Evolutionary conservation across 1,140 invertebrate species (phyloP).

Genomic region (Kradibia gibbosae): DNA sequence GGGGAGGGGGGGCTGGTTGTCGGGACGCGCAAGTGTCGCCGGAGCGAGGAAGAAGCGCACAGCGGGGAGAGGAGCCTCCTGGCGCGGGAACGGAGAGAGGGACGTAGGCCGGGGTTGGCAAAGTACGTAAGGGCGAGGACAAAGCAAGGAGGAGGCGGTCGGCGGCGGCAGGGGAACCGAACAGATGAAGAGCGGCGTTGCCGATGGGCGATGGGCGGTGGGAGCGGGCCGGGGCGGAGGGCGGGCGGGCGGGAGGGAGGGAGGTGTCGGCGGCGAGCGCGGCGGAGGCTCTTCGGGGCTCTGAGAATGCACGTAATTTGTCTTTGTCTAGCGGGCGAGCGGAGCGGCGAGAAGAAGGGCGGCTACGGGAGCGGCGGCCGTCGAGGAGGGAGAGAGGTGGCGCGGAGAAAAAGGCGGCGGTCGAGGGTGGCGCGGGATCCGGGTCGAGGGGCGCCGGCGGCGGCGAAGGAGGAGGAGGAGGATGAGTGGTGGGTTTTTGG

Average conservation of each 20-base stretch:
- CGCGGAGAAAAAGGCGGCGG: slow-evolving; percentile 45
- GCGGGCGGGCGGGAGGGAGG: slow-evolving; percentile 53
- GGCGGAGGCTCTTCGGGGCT: slow-evolving; percentile 66
- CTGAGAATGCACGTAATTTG: slow-evolving; percentile 74
- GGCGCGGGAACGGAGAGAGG: not conserved
- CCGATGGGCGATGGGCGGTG: too few species aligned
- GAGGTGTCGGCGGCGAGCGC: slow-evolving; percentile 45
- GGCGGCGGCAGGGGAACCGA: slow-evolving; percentile 51
- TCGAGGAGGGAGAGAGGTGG: slow-evolving; percentile 39
- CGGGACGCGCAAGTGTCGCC: slow-evolving; percentile 36
- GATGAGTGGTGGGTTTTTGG: not conserved
- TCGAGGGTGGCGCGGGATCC: slow-evolving; percentile 48
- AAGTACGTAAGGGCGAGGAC: slow-evolving; percentile 50
- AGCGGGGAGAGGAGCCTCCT: slow-evolving; percentile 39
- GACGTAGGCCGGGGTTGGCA: slow-evolving; percentile 9
- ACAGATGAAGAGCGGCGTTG: slow-evolving; percentile 41
- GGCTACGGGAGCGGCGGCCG: slow-evolving; percentile 48
- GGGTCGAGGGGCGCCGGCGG: slow-evolving; percentile 31
- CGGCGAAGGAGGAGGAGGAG: slow-evolving; percentile 47
- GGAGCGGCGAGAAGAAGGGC: slow-evolving; percentile 63
- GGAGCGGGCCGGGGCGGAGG: slow-evolving; percentile 21
- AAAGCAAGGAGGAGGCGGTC: slow-evolving; percentile 47
- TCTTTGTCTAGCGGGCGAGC: slow-evolving; percentile 71
- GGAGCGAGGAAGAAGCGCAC: slow-evolving; percentile 41
- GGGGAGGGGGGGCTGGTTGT: slow-evolving; percentile 44